These are phyloP conservation scores for Cephus runcator DNA, from an alignment of 2,888 invertebrate genomes.

Conservation along the genomic window DNA sequence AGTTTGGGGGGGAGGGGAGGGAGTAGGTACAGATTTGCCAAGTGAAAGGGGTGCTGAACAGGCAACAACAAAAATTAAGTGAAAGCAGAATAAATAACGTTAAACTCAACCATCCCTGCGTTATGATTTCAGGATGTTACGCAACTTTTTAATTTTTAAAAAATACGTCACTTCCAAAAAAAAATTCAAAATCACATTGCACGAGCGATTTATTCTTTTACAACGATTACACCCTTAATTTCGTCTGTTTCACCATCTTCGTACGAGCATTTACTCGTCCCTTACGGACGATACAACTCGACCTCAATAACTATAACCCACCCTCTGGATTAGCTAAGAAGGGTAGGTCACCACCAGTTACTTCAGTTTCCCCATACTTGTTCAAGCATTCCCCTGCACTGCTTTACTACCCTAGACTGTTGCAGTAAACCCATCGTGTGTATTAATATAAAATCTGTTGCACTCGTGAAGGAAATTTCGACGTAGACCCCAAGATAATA, in stretches of 20 bases:
- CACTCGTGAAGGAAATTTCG: neutral
- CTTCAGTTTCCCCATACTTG: neutral
- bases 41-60: neutral
- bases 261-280: neutral
- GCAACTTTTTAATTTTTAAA: neutral
- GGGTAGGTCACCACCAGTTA: neutral
- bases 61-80: neutral
- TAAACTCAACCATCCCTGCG: neutral
- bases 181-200: neutral
- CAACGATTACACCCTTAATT: neutral
- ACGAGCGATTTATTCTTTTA: neutral
- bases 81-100: neutral
- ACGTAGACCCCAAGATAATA: neutral
- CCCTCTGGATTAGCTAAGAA: neutral
- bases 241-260: neutral
- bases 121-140: neutral
- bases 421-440: neutral
- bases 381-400: neutral
- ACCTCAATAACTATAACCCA: constrained; percentile 2
- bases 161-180: neutral
- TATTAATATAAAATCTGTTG: neutral
- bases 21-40: neutral
- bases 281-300: neutral
- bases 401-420: neutral
- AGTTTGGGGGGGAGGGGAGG: neutral